phyloP scores from a whole-genome alignment of 2,888 invertebrate species.

The Caenorhabditis imperialis region DNA sequence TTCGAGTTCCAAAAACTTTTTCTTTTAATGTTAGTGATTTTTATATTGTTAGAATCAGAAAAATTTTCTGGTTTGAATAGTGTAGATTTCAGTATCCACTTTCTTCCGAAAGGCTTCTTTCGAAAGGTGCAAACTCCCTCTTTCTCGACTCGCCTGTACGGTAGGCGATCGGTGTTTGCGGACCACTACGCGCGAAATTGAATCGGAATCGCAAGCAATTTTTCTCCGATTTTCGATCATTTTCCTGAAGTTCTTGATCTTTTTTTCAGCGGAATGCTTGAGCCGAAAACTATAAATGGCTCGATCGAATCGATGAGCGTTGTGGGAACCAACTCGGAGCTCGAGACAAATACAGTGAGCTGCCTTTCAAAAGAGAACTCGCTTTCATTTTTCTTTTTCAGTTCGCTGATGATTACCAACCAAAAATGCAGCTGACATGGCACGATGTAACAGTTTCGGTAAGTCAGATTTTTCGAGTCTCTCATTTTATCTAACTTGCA shows the following conservation, averaged over 20 bases:
- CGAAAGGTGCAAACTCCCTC: too few relatives aligned
- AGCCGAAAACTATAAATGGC: conserved; percentile 1
- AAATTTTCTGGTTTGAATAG: too few relatives aligned
- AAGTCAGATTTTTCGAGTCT: conserved; percentile 7
- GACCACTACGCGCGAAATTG: conserved; percentile 5
- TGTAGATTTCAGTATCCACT: too few relatives aligned
- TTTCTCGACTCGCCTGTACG: too few relatives aligned
- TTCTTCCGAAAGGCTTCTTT: too few relatives aligned
- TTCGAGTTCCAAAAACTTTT: too few relatives aligned
- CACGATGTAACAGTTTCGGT: conserved; percentile 69
- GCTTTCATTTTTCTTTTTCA: conserved; percentile 14
- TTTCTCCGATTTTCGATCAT: conserved; percentile 2
- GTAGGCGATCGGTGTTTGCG: conserved; percentile 28
- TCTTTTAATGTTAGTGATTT: too few relatives aligned
- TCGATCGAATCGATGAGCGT: conserved; percentile 47
- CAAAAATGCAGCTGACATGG: conserved; percentile 74
- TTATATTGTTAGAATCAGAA: too few relatives aligned
- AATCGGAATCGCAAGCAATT: background rate
- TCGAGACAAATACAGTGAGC: conserved; percentile 37
- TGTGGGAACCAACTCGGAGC: conserved; percentile 12
- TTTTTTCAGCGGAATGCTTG: conserved; percentile 17
- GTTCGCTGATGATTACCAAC: conserved; percentile 35
- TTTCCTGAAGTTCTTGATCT: too few relatives aligned
- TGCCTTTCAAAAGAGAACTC: background rate
- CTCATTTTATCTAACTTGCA: conserved; percentile 26